Evolutionary conservation across 2,113 vertebrate species (phyloP), one percentile per base, ranked within the genome.

Genomic region (Neolamprologus variostigma): DNA sequence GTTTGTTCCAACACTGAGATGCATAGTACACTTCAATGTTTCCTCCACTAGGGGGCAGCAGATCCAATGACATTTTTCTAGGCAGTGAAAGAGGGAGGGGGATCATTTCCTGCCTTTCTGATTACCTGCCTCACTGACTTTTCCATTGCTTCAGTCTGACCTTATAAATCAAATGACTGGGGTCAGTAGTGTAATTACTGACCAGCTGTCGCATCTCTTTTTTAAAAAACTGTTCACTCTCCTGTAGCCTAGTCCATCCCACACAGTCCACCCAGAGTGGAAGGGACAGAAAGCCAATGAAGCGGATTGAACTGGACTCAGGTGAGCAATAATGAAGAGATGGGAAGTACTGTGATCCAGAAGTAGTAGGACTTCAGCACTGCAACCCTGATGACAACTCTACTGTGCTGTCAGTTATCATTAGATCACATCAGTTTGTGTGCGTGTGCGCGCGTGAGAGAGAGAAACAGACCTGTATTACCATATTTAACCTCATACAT

Each of bases 31-130:
- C 19, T n/a, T 76, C 19, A 21, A 1, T 0, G 4, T 4, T 55
- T 6, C 14, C 3, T 71, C 92, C 94, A 93, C 89, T 37, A 90
- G 94, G 92, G 90, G 87, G 85, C 2, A 81, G 53, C 89, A 93
- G 42, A 82, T 8, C 10, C 40, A 83, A 23, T 12, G 10, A 8
- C 12, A 59, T 50, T 86, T 45, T 40, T 26, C 17, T 16, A 8
- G 40, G 16, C 45, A 50, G 16, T 50, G 73, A 51, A 51, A 51
- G 42, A 50, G 4, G 45, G n/a, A 21, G 19, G 21, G 4, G 19
- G 4, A 28, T 33, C 13, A 9, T 42, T 37, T 10, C 31, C 45
- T 45, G 17, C 5, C 26, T 33, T 10, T 42, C 71, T 66, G 86
- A 82, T 6, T 68, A 55, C 89, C 80, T 83, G 85, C 82, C 3